Conservation (phyloP, 1,140 invertebrate species). For the Aphelinus atriplicis region DNA sequence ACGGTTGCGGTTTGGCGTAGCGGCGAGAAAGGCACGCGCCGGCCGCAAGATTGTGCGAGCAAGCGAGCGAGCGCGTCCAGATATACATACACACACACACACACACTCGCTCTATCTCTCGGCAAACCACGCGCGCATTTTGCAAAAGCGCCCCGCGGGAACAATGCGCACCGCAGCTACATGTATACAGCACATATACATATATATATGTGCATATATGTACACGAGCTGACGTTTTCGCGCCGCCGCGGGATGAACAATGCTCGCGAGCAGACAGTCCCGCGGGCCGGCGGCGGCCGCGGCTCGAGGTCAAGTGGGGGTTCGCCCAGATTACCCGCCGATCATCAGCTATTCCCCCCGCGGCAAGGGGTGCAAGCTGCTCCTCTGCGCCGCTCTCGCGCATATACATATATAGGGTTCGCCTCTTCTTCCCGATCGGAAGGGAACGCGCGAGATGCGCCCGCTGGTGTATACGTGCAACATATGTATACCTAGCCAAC, state of each 20-base stretch:
- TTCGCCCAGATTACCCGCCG: slow-evolving; percentile 25
- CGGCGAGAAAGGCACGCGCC: background rate
- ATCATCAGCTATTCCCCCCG: background rate
- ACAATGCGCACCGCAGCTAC: slow-evolving; percentile 12
- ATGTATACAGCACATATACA: background rate
- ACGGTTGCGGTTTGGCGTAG: slow-evolving; percentile 23
- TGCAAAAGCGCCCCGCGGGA: slow-evolving; percentile 6
- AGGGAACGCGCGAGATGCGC: no score
- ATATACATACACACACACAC: background rate
- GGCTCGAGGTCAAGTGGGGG: slow-evolving; percentile 34
- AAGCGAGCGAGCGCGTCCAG: background rate
- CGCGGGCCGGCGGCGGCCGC: background rate
- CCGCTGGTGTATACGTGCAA: no score
- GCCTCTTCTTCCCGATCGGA: no score
- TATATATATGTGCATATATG: background rate
- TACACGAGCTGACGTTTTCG: background rate
- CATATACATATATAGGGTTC: no score
- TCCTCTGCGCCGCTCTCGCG: background rate
- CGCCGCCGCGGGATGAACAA: slow-evolving; percentile 9
- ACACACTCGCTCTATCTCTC: background rate
- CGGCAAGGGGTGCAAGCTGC: background rate
- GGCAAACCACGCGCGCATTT: background rate
- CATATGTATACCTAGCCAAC: no score
- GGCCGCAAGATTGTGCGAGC: background rate
- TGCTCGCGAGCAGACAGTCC: slow-evolving; percentile 10